phyloP scores from a whole-genome alignment of 1,140 invertebrate species.

The Heliconius nattereri region DNA sequence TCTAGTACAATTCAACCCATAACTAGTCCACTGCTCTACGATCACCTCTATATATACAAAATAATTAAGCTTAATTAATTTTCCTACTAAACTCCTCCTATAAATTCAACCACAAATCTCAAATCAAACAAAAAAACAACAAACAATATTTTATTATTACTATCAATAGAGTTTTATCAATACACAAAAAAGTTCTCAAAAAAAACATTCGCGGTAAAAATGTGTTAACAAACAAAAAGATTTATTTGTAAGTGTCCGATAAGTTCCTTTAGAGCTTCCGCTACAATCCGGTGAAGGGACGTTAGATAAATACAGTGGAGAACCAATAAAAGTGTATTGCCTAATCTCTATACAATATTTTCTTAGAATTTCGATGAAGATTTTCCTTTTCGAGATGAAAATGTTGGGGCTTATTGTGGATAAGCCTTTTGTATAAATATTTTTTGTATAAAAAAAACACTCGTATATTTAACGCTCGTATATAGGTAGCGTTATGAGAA shows the following conservation, averaged over 20 bases:
- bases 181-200: neutral
- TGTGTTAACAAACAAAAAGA: slow-evolving; percentile 79
- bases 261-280: slow-evolving; percentile 56
- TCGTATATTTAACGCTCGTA: too few relatives aligned
- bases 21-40: too few relatives aligned
- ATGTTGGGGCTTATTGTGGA: slow-evolving; percentile 39
- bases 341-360: slow-evolving; percentile 80
- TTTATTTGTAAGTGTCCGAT: slow-evolving; percentile 72
- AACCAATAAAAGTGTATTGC: slow-evolving; percentile 78
- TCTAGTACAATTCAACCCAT: too few relatives aligned
- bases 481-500: too few relatives aligned
- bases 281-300: slow-evolving; percentile 58
- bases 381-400: slow-evolving; percentile 57
- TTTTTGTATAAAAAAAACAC: too few relatives aligned
- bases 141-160: neutral
- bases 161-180: slow-evolving; percentile 6
- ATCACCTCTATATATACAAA: too few relatives aligned
- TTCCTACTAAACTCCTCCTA: too few relatives aligned
- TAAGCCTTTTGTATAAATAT: slow-evolving; percentile 12
- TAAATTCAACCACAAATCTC: too few relatives aligned
- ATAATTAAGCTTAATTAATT: too few relatives aligned
- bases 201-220: slow-evolving; percentile 24
- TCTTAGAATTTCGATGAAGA: slow-evolving; percentile 73
- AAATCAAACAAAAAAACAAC: neutral
- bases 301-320: slow-evolving; percentile 78